phyloP scores from a whole-genome alignment of 2,888 invertebrate species.

The Troglohyphantes excavatus region DNA sequence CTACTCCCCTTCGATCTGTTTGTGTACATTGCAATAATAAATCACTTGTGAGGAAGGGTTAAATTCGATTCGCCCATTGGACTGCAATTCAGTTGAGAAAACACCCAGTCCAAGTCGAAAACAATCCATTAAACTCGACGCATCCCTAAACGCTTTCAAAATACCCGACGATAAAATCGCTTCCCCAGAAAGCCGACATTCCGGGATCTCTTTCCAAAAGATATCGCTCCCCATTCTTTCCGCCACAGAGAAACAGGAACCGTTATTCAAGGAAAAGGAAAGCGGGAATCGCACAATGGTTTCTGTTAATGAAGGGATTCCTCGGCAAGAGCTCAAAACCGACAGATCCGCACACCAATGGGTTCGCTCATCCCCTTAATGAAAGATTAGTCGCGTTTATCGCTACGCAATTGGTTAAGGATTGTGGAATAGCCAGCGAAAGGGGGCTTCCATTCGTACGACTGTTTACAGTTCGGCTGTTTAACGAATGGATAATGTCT shows the following conservation, averaged over 20 bases:
- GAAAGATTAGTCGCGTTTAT: not conserved
- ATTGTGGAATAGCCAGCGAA: not conserved
- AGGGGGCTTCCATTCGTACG: not conserved
- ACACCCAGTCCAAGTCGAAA: no score
- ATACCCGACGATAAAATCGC: not conserved
- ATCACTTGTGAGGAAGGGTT: no score
- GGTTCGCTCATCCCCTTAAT: not conserved
- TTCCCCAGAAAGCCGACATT: not conserved
- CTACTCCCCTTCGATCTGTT: no score
- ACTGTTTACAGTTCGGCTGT: not conserved
- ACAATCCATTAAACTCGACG: no score
- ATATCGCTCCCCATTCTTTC: not conserved
- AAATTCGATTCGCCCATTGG: no score
- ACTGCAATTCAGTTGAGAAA: no score
- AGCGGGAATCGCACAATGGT: not conserved
- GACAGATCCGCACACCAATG: not conserved
- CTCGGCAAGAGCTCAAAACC: not conserved
- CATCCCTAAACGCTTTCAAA: no score
- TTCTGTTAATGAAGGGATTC: not conserved
- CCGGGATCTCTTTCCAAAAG: not conserved
- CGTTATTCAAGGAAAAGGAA: not conserved
- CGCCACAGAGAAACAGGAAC: not conserved
- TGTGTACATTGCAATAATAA: no score
- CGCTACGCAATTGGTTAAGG: not conserved
- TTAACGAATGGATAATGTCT: not conserved